Base-by-base conservation (phyloP, 2,113 vertebrate genomes). In the Amazona vittata region DNA sequence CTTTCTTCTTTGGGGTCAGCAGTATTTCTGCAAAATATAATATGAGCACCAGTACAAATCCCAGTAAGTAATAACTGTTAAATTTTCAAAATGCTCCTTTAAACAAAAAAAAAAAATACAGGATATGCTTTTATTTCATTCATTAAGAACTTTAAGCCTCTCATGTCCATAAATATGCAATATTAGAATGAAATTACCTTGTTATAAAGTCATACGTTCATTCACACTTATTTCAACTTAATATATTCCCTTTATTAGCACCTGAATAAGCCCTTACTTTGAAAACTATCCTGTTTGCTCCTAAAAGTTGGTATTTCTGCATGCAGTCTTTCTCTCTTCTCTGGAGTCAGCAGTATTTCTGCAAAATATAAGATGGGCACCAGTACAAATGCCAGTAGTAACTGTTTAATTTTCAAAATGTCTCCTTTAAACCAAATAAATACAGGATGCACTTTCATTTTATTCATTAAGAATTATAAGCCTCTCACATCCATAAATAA, bases 1-100 rank as follows among this genome's bases (percentile, higher is more conserved):
- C 39, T 94, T 95, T 96, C 94, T 79, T 97, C 73, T 55, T 43
- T 26, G 98, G 98, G 2, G 97, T 98, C 93, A 98, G 90, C 43
- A 96, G 67, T 71, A 96, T 96, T 95, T 97, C 97, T 98, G 95
- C 88, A 97, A 98, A 96, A 97, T 50, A 97, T 4, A 74, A 60
- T 82, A 88, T 20, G 77, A 78, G 73, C 16, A 71, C 15, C 43
- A 59, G n/a, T 41, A 76, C 17, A 67, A 71, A 71, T 41, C 35
- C 21, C 21, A 81, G 35, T 35, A 77, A 46, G 18, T 46, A 86
- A 12, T 19, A 84, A 33, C 17, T 43, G 7, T 41, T 83, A 20
- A 52, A 37, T 65, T 93, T 47, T 71, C 65, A 87, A 87, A 78
- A 77, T 28, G 28, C 8, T 28, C 75, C 33, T 26, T 59, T 87